These are phyloP conservation scores for Megalonaias nervosa DNA, from an alignment of 1,140 invertebrate species.

Conservation along the genomic window DNA sequence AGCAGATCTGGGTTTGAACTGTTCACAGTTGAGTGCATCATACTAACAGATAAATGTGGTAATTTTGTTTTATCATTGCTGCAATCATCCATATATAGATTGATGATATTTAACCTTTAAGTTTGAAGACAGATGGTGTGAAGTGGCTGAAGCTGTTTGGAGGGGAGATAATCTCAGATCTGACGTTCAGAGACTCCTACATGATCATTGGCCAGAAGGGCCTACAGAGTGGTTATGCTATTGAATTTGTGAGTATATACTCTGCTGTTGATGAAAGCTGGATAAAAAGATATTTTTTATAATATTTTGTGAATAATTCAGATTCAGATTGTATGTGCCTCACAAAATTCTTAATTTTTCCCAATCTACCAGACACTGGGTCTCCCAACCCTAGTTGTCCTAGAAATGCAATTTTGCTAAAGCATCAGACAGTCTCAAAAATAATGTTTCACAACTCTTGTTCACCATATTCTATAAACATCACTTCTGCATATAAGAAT, in stretches of 20 bases:
- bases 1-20: not conserved
- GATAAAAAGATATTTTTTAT: no score
- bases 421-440: no score
- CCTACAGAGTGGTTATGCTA: constrained; percentile 73
- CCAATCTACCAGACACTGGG: no score
- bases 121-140: constrained; percentile 55
- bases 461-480: no score
- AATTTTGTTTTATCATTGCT: not conserved
- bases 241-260: constrained; percentile 71
- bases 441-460: no score
- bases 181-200: constrained; percentile 74
- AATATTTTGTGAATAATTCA: no score
- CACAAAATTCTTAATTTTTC: no score
- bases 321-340: no score
- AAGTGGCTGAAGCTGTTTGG: constrained; percentile 66
- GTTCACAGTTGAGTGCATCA: not conserved
- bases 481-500: no score
- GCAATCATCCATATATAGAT: not conserved
- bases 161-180: constrained; percentile 72
- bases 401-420: no score
- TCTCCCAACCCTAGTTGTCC: no score
- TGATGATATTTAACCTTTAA: constrained; percentile 32
- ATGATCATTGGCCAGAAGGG: constrained; percentile 76
- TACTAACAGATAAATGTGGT: not conserved
- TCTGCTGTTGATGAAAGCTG: no score